Conservation (phyloP, 2,888 invertebrate genomes). For the Rosalia funebris region DNA sequence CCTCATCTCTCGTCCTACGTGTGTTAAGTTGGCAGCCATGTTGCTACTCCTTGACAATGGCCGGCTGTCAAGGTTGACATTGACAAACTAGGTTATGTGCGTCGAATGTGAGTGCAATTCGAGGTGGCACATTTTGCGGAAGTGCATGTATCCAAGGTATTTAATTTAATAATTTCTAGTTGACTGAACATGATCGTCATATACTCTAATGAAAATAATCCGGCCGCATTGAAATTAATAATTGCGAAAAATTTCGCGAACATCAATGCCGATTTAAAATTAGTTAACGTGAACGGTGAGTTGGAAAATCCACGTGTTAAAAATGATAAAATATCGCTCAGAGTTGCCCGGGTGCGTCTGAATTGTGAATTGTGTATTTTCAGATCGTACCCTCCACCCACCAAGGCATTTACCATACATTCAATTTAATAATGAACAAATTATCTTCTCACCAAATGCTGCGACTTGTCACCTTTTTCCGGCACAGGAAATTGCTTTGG, state of each 20-base stretch:
- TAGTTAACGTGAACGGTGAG: slow-evolving; percentile 66
- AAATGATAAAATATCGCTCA: slow-evolving; percentile 13
- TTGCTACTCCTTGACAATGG: too few relatives aligned
- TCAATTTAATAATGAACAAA: slow-evolving; percentile 70
- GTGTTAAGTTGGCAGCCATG: too few relatives aligned
- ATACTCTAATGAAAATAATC: slow-evolving; percentile 81
- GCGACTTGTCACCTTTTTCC: slow-evolving; percentile 75
- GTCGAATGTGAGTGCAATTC: background rate
- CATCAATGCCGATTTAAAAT: slow-evolving; percentile 68
- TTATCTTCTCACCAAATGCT: slow-evolving; percentile 78
- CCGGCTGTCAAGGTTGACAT: too few relatives aligned
- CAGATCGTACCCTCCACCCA: slow-evolving; percentile 67
- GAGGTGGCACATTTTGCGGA: slow-evolving; percentile 11
- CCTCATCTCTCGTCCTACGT: too few relatives aligned
- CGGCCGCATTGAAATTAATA: slow-evolving; percentile 78
- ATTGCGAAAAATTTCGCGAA: slow-evolving; percentile 75
- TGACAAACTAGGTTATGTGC: background rate
- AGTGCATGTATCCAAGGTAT: slow-evolving; percentile 14
- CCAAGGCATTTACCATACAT: slow-evolving; percentile 74
- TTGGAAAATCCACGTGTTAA: slow-evolving; percentile 26
- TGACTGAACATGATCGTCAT: slow-evolving; percentile 71
- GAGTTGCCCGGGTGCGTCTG: too few relatives aligned
- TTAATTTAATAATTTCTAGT: slow-evolving; percentile 1
- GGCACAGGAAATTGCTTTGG: slow-evolving; percentile 57
- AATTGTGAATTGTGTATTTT: slow-evolving; percentile 36